Evolutionary conservation across 2,113 vertebrate genomes (phyloP), one percentile per base, ranked within the genome.

Genomic region (Megaleporinus macrocephalus): DNA sequence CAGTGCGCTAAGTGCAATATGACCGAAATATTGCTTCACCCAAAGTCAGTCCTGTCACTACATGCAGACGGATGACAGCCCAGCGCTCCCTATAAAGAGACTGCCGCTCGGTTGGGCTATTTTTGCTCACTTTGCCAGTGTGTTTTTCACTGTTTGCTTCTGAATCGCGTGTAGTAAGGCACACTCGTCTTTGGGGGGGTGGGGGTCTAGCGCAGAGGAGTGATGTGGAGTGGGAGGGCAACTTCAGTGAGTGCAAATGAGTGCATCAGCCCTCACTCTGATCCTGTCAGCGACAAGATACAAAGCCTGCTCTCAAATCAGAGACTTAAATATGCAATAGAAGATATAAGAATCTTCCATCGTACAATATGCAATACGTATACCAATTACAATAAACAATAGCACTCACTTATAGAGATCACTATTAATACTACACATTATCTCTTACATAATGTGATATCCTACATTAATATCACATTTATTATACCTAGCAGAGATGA

Each of bases 201-300:
- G 24, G 13, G 41, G 59, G 53, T 29, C 16, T 26, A n/a, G 83
- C 70, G 89, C 75, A 41, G 66, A 87, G 78, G 81, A 62, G 57
- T 30, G 62, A 55, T 81, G 73, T 69, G 57, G 78, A 83, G 89
- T 88, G 89, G 89, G 88, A 30, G 86, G 89, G 85, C n/a, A 82
- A 72, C 88, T 79, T 73, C 74, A 63, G 83, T 70, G 91, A 93
- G 88, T 91, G 88, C 89, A 92, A 92, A 94, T 91, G 87, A 91
- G 85, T 82, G 49, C n/a, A 76, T 65, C 33, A 76, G 53, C 59
- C 73, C 44, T 76, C 80, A 26, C 36, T 79, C 62, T 69, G 71
- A 84, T 79, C 70, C 76, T 62, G 59, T 84, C 51, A 61, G 62
- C 5, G 76, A 57, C 51, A 74, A 5, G 49, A 33, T 70, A 76